A percentile compares a stretch with the other conserved stretches of the same genome.
These are phyloP conservation scores for Botia almorhae DNA, from an alignment of 2,797 vertebrate species.

Conservation along the genomic window DNA sequence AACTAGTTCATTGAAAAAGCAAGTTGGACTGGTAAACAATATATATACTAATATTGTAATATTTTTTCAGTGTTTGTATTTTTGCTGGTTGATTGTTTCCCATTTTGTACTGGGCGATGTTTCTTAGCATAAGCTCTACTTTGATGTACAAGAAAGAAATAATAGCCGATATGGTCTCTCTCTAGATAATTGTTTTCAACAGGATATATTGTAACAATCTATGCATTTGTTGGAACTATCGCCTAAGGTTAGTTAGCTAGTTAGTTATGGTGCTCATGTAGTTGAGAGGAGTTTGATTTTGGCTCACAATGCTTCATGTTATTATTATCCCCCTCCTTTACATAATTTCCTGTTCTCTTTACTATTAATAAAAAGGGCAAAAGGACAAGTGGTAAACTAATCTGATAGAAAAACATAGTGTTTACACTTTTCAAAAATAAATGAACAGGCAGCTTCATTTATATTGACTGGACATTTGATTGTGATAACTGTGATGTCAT, in stretches of 20 bases:
- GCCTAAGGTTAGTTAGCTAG: too few relatives aligned
- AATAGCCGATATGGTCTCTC: neutral
- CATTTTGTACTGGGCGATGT: neutral
- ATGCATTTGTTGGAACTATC: too few relatives aligned
- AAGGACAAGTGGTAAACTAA: neutral
- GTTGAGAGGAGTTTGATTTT: neutral
- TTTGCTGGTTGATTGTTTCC: neutral
- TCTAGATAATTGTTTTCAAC: neutral
- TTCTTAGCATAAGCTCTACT: neutral
- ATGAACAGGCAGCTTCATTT: neutral
- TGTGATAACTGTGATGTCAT: neutral
- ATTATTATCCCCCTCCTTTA: neutral
- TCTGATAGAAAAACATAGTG: neutral
- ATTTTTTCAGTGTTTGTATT: neutral
- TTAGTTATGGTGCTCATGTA: neutral
- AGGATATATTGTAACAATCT: neutral
- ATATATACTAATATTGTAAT: neutral
- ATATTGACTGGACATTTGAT: neutral
- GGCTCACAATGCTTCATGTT: neutral
- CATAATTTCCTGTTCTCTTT: neutral
- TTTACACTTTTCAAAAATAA: neutral
- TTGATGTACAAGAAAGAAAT: neutral
- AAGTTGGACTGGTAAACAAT: too few relatives aligned
- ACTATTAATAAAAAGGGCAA: neutral
- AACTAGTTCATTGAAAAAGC: too few relatives aligned